A percentile compares a stretch with the other conserved stretches of the same genome.
These are phyloP conservation scores for Chymomyza fuscimana DNA, from an alignment of 2,888 invertebrate genomes.

Conservation along the genomic window DNA sequence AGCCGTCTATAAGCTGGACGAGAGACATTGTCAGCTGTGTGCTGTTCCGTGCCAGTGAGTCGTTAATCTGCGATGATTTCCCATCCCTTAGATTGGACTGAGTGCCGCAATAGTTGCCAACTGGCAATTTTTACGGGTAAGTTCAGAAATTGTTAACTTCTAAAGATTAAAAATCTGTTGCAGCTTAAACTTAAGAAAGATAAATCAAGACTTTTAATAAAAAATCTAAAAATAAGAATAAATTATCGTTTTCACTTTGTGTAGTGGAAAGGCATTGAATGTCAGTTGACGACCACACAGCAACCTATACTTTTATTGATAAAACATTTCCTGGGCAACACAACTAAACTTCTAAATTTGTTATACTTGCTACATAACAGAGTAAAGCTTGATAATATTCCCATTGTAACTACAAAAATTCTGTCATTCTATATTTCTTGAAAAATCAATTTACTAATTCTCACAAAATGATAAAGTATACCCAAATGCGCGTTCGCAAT, in stretches of 20 bases:
- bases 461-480: conserved; percentile 51
- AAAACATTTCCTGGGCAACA: neutral
- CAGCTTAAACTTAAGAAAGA: neutral
- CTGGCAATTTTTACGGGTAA: no score
- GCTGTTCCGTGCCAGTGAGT: neutral
- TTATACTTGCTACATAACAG: neutral
- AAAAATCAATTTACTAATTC: neutral
- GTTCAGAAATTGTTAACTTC: neutral
- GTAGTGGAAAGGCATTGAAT: neutral
- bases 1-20: conserved; percentile 39
- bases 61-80: neutral
- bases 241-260: neutral
- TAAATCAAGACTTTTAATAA: neutral
- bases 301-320: conserved; percentile 6
- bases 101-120: neutral
- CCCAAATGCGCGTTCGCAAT: conserved; percentile 60
- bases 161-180: neutral
- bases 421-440: neutral
- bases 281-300: neutral
- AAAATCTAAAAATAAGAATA: neutral
- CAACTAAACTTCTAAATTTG: neutral
- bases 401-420: neutral
- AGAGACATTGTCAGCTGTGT: neutral
- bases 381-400: neutral
- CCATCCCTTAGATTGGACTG: neutral